Conservation (phyloP, 2,888 invertebrate genomes). For the Drosophila paucipuncta region DNA sequence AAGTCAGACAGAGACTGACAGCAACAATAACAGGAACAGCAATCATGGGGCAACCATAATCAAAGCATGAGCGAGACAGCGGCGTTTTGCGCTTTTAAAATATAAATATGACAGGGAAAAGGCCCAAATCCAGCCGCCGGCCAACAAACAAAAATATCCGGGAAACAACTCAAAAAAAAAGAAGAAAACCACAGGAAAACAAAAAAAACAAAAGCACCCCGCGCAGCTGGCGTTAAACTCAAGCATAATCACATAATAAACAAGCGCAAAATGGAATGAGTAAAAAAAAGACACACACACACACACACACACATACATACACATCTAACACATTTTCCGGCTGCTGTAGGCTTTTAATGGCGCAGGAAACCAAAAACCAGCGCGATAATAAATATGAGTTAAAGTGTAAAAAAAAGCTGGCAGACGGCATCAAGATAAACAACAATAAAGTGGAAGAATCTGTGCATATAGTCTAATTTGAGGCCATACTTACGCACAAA, state of each 20-base stretch:
- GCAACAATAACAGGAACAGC: slow-evolving; percentile 44
- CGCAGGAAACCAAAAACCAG: slow-evolving; percentile 53
- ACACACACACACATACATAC: slow-evolving; percentile 1
- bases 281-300: slow-evolving; percentile 34
- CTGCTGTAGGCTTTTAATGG: slow-evolving; percentile 63
- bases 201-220: slow-evolving; percentile 22
- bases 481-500: slow-evolving; percentile 10
- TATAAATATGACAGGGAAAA: slow-evolving; percentile 57
- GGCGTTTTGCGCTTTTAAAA: slow-evolving; percentile 53
- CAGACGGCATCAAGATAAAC: slow-evolving; percentile 71
- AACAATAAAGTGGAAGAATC: slow-evolving; percentile 47
- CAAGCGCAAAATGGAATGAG: slow-evolving; percentile 43
- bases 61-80: not conserved
- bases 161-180: slow-evolving; percentile 15
- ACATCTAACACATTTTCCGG: slow-evolving; percentile 21
- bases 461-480: slow-evolving; percentile 36
- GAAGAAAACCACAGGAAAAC: not conserved
- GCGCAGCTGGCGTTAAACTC: slow-evolving; percentile 61
- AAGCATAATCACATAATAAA: slow-evolving; percentile 80
- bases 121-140: slow-evolving; percentile 68
- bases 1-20: slow-evolving; percentile 37
- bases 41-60: slow-evolving; percentile 9
- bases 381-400: slow-evolving; percentile 77
- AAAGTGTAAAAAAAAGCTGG: slow-evolving; percentile 66
- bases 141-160: slow-evolving; percentile 46